A percentile compares a stretch with the other conserved stretches of the same genome.
These are phyloP conservation scores for Subanguina moxae DNA, from an alignment of 1,140 invertebrate genomes.

Conservation along the genomic window DNA sequence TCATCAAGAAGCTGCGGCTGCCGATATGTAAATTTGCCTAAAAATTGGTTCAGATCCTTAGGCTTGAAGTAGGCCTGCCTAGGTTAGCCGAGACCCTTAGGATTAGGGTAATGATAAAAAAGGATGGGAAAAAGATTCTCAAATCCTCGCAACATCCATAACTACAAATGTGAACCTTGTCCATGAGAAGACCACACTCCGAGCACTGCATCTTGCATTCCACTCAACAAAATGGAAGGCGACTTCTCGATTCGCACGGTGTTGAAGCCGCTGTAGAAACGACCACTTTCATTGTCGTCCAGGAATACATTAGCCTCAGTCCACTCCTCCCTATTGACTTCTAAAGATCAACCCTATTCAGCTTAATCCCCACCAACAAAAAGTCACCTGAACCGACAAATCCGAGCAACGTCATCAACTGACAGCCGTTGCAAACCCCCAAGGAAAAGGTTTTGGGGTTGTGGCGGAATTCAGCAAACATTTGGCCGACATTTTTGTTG, in stretches of 20 bases:
- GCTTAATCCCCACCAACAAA: no score
- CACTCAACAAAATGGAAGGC: constrained; percentile 77
- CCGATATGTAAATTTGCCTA: constrained; percentile 66
- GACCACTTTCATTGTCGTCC: constrained; percentile 78
- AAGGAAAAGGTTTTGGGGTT: constrained; percentile 83
- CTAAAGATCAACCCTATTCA: no score
- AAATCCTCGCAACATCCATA: no score
- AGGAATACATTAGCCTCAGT: constrained; percentile 66
- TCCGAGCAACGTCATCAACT: constrained; percentile 76
- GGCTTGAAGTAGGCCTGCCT: no score
- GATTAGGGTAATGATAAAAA: no score
- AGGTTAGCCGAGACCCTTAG: no score
- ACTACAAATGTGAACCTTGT: constrained; percentile 68
- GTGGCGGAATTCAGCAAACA: constrained; percentile 71
- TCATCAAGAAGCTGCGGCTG: constrained; percentile 63
- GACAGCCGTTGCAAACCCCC: constrained; percentile 95
- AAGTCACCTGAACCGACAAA: constrained; percentile 52
- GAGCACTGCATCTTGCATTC: constrained; percentile 76
- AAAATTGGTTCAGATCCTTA: no score
- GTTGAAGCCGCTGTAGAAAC: constrained; percentile 82
- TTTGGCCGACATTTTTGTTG: constrained; percentile 66
- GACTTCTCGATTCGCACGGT: constrained; percentile 73
- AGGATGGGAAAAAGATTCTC: no score
- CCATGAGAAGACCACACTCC: constrained; percentile 96
- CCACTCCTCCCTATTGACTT: no score